Conservation (phyloP, 1,140 invertebrate genomes). For the Mizuhopecten yessoensis region DNA sequence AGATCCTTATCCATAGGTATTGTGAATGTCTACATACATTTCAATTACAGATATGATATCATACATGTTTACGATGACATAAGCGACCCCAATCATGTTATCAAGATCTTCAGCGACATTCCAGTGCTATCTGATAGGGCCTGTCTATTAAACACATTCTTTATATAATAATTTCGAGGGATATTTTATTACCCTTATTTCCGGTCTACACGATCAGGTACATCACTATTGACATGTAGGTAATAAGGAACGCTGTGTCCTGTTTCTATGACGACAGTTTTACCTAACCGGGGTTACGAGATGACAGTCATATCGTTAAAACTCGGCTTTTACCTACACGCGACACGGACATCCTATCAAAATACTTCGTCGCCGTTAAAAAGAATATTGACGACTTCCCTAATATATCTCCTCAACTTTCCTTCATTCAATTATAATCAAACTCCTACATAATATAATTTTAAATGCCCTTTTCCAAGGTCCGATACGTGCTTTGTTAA, state of each 20-base stretch:
- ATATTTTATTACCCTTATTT: background rate
- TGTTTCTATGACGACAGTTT: background rate
- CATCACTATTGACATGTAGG: background rate
- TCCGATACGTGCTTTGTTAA: too few relatives aligned
- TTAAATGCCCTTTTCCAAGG: too few relatives aligned
- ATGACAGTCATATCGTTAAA: background rate
- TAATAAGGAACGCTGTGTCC: background rate
- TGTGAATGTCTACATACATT: background rate
- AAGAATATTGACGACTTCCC: too few relatives aligned
- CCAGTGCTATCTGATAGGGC: background rate
- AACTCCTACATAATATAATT: too few relatives aligned
- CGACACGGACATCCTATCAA: background rate
- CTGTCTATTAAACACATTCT: background rate
- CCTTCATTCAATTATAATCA: too few relatives aligned
- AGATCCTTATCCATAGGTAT: background rate
- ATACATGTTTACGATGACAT: conserved; percentile 11
- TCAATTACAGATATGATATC: background rate
- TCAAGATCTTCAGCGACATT: conserved; percentile 22
- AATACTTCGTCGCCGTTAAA: background rate
- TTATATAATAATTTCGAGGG: background rate
- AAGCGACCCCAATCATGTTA: background rate
- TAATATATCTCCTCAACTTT: too few relatives aligned
- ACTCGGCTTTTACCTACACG: background rate
- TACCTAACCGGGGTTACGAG: background rate
- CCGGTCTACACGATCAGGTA: background rate